A percentile compares a stretch with the other conserved stretches of the same genome.
phyloP scores from a whole-genome alignment of 1,140 invertebrate species.

The Drosophila insularis region DNA sequence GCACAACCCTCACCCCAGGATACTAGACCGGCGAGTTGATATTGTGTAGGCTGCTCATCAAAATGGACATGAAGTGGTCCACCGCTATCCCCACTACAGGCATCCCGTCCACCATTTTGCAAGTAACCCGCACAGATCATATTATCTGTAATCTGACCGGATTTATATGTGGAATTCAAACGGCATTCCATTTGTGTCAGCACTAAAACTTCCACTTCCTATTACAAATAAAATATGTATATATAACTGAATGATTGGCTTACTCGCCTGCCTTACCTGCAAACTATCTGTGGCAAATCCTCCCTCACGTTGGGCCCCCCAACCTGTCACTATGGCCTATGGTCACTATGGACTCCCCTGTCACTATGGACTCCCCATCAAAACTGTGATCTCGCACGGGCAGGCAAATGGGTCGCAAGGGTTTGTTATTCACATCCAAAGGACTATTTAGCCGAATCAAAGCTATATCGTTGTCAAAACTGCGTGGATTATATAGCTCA shows the following conservation, averaged over 20 bases:
- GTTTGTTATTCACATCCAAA: conserved; percentile 84
- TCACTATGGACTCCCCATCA: conserved; percentile 84
- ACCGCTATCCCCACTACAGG: conserved; percentile 87
- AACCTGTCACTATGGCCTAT: conserved; percentile 87
- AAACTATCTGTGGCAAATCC: conserved; percentile 84
- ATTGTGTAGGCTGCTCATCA: conserved; percentile 44
- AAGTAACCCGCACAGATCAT: conserved; percentile 84
- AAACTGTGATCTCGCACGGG: conserved; percentile 86
- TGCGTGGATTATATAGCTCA: conserved; percentile 87
- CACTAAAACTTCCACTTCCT: conserved; percentile 84
- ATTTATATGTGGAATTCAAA: conserved; percentile 45
- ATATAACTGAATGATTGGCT: not conserved
- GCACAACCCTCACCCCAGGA: conserved; percentile 88
- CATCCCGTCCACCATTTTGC: conserved; percentile 83
- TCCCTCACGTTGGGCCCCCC: conserved; percentile 86
- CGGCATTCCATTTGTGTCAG: conserved; percentile 64
- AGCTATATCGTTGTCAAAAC: conserved; percentile 92
- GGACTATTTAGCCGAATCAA: conserved; percentile 87
- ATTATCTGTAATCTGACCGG: conserved; percentile 64
- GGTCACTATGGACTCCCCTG: too few relatives aligned
- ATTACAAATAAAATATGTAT: too few relatives aligned
- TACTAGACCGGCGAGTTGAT: conserved; percentile 84
- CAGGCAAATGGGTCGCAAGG: conserved; percentile 88
- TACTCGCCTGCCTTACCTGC: conserved; percentile 32
- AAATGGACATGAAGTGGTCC: conserved; percentile 85